Base-by-base conservation (phyloP, 37 sponge, comb jelly and placozoan species). In the Dysidea cf. avara region DNA sequence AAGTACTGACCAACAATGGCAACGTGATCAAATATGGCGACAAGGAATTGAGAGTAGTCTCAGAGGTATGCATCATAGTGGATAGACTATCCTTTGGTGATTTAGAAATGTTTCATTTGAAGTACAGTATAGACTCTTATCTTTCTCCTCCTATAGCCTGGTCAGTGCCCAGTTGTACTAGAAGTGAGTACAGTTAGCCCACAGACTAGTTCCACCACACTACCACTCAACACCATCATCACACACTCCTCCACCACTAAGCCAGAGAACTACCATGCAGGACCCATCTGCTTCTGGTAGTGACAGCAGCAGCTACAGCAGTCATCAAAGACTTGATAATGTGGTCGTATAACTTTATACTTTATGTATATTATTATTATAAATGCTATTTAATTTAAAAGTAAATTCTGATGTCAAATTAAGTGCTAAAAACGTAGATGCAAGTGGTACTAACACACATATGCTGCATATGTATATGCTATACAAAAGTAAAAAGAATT, bases 141-240 rank as follows among this genome's bases (percentile, higher is more conserved):
- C 60, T 25, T 21, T 36, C 35, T 17, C 21, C 50, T 38, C 32
- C 38, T 40, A 21, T 58, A 83, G 84, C 84, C 84, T 76, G 84
- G 84, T 39, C 71, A 83, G 31, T 83, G 84, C 31, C 84, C 84
- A 16, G 84, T 83, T 13, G 78, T 83, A 6, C 70, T 83, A 34
- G 84, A 83, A 33, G 70, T 75, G 53, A 64, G 73, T 24, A 78
- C 72, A 62, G 52, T 9, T 2, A 50, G 76, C 31, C 18, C 32
- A 52, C 11, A 53, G 5, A 40, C 56, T 46, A 76, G 64, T 43
- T 76, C 43, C 53, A 31, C 39, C 69, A 70, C 64, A 31, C 78
- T 76, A 13, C 84, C 77, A 9, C 55, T 76, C 35, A 53, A 53
- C 55, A 56, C 66, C 21, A 24, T 75, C 40, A 34, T 39, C 1